These are phyloP conservation scores for Microtus obscurus DNA, from an alignment of 2,797 vertebrate species.

Conservation along the genomic window DNA sequence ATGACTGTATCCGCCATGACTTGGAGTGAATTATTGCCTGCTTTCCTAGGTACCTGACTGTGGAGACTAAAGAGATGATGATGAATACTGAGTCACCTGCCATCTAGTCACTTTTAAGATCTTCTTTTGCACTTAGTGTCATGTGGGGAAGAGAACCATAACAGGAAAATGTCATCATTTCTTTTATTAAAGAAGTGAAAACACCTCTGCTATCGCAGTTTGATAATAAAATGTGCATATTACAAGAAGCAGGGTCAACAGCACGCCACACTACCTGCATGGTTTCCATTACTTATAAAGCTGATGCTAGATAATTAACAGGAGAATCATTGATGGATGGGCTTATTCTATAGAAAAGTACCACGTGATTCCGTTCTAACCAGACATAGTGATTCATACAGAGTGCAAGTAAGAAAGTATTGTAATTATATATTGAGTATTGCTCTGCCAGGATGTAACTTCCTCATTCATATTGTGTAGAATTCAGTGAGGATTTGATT, in stretches of 20 bases:
- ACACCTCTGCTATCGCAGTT: constrained; percentile 58
- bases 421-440: constrained; percentile 52
- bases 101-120: constrained; percentile 13
- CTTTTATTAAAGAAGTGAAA: constrained; percentile 73
- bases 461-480: constrained; percentile 36
- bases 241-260: constrained; percentile 51
- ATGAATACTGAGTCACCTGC: background rate
- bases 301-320: constrained; percentile 64
- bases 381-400: constrained; percentile 62
- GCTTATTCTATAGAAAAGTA: constrained; percentile 71
- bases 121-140: constrained; percentile 29
- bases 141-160: constrained; percentile 22
- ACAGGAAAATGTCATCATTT: constrained; percentile 55
- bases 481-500: background rate
- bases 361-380: constrained; percentile 56
- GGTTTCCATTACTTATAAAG: constrained; percentile 67
- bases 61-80: background rate
- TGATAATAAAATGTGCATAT: constrained; percentile 61
- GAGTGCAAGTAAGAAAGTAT: constrained; percentile 20
- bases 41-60: background rate
- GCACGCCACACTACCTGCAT: background rate
- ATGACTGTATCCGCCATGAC: background rate
- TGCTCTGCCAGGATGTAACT: constrained; percentile 24
- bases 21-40: background rate
- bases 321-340: constrained; percentile 61